Evolutionary conservation across 2,797 vertebrate species (phyloP).

Genomic region (Delichon dasypus): DNA sequence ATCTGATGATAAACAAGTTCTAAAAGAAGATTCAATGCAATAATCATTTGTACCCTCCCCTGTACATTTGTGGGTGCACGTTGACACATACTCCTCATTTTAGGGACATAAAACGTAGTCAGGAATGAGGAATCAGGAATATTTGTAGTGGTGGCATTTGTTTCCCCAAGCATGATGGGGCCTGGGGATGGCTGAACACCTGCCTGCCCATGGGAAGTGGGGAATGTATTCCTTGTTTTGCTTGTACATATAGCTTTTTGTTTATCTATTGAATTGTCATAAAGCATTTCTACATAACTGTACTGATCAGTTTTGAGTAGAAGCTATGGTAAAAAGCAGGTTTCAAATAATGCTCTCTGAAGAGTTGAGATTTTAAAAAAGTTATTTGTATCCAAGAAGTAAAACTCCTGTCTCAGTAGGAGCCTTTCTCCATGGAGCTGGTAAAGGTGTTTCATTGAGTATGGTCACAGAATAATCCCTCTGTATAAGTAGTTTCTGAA

Average conservation of each 20-base stretch:
- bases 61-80: accelerated
- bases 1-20: neutral
- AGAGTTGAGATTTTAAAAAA: neutral
- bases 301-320: neutral
- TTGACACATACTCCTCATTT: accelerated
- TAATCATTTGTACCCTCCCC: neutral
- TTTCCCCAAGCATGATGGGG: no score
- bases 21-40: neutral
- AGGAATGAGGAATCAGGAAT: neutral
- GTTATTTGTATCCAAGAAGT: neutral
- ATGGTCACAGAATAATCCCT: neutral
- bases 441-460: neutral
- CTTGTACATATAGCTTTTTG: accelerated
- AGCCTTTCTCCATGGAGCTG: neutral
- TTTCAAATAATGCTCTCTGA: neutral
- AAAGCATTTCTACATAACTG: neutral
- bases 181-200: neutral
- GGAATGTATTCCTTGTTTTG: no score
- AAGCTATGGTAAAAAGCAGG: neutral
- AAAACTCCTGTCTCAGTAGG: neutral
- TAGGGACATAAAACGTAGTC: accelerated
- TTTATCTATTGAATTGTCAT: no score
- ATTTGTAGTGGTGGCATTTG: neutral
- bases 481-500: neutral
- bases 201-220: neutral